phyloP scores from a whole-genome alignment of 2,797 vertebrate species.

The Trachops cirrhosus region DNA sequence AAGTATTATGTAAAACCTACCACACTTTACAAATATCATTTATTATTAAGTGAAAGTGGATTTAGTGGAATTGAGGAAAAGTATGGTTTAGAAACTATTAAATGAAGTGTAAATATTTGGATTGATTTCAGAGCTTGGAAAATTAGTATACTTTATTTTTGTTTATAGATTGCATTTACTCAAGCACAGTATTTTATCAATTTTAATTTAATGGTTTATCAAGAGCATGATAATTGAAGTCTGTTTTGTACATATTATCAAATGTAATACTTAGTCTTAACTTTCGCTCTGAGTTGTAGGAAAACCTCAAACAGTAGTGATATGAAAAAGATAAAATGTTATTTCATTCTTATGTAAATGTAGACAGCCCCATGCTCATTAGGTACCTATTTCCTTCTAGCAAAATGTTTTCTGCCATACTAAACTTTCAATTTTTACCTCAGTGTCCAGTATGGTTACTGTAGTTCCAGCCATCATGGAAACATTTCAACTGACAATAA shows the following conservation, averaged over 20 bases:
- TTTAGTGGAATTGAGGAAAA: neutral
- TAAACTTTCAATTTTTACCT: neutral
- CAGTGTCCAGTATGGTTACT: neutral
- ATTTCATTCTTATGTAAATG: neutral
- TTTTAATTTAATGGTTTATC: neutral
- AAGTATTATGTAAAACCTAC: neutral
- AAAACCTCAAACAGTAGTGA: neutral
- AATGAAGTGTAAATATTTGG: conserved; percentile 29
- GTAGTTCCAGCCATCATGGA: neutral
- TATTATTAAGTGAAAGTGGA: neutral
- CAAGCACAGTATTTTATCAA: neutral
- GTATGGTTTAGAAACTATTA: neutral
- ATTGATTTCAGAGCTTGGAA: neutral
- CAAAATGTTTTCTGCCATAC: neutral
- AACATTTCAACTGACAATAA: neutral
- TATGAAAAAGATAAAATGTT: neutral
- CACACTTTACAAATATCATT: neutral
- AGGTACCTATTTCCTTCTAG: neutral
- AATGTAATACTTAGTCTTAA: neutral
- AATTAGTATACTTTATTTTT: conserved; percentile 16
- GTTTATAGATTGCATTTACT: conserved; percentile 9
- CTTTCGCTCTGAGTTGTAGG: neutral
- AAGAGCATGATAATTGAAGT: neutral
- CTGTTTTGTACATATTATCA: neutral
- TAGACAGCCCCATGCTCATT: neutral